These are phyloP conservation scores for Quadroppia sp. DNA, from an alignment of 2,888 invertebrate genomes.

Conservation along the genomic window DNA sequence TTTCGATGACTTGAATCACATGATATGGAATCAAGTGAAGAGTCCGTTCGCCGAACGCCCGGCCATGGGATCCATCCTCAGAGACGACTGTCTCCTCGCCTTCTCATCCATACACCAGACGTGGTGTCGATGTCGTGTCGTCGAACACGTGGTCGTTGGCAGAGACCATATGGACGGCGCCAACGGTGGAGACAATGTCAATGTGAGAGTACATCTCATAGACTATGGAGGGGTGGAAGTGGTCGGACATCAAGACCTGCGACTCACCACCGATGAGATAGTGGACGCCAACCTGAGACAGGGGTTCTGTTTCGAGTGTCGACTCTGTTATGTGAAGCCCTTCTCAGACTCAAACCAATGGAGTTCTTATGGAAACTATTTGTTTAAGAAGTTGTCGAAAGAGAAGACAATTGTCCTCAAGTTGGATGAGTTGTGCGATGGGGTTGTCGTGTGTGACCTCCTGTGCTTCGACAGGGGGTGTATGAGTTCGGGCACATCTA, in stretches of 20 bases:
- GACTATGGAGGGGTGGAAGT: conserved; percentile 38
- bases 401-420: neutral
- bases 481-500: neutral
- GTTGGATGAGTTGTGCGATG: neutral
- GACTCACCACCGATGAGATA: conserved; percentile 17
- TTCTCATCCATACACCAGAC: conserved; percentile 23
- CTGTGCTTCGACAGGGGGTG: neutral
- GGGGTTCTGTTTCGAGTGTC: conserved; percentile 37
- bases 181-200: neutral
- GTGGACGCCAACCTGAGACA: neutral
- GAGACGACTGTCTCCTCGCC: neutral
- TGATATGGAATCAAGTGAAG: conserved; percentile 14
- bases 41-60: neutral
- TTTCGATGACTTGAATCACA: conserved; percentile 1
- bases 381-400: conserved; percentile 35
- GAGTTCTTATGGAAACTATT: conserved; percentile 39
- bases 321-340: conserved; percentile 25
- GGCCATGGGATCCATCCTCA: neutral
- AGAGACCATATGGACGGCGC: too few relatives aligned
- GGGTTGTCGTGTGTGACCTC: conserved; percentile 33
- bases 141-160: neutral
- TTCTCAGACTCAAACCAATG: conserved; percentile 26
- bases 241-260: neutral
- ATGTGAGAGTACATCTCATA: conserved; percentile 21
- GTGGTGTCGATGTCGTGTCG: conserved; percentile 36